These are phyloP conservation scores for Hepsetus odoe DNA, from an alignment of 2,113 vertebrate genomes.

Conservation along the genomic window DNA sequence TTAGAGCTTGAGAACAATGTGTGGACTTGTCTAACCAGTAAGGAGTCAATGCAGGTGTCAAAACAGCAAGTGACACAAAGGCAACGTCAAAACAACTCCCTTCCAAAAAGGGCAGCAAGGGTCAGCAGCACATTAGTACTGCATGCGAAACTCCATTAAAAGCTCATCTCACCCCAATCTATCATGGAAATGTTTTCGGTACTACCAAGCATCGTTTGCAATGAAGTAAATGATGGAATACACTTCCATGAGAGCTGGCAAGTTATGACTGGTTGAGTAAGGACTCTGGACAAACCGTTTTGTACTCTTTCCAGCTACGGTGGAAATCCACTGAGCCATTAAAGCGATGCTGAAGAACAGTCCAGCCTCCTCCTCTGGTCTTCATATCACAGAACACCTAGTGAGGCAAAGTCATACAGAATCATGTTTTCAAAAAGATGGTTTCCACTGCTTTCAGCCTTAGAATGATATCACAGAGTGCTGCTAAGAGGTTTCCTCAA, in stretches of 20 bases:
- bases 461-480: background rate
- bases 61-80: conserved; percentile 61
- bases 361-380: conserved; percentile 82
- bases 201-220: background rate
- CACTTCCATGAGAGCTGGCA: background rate
- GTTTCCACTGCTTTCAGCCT: conserved; percentile 1
- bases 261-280: background rate
- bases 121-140: conserved; percentile 58
- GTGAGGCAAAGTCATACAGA: conserved; percentile 15
- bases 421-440: background rate
- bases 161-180: background rate
- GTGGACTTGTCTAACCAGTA: conserved; percentile 40
- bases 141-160: conserved; percentile 53
- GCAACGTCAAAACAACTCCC: conserved; percentile 60
- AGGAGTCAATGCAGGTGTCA: conserved; percentile 69
- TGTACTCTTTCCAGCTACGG: conserved; percentile 81
- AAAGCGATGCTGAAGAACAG: conserved; percentile 77
- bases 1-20: background rate
- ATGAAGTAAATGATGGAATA: background rate
- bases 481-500: background rate
- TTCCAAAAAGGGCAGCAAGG: conserved; percentile 55
- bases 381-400: conserved; percentile 84
- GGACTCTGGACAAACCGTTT: conserved; percentile 63
- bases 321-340: conserved; percentile 80
- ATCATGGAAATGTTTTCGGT: conserved; percentile 30